phyloP scores from a whole-genome alignment of 2,888 invertebrate species.

The Atherix ibis region DNA sequence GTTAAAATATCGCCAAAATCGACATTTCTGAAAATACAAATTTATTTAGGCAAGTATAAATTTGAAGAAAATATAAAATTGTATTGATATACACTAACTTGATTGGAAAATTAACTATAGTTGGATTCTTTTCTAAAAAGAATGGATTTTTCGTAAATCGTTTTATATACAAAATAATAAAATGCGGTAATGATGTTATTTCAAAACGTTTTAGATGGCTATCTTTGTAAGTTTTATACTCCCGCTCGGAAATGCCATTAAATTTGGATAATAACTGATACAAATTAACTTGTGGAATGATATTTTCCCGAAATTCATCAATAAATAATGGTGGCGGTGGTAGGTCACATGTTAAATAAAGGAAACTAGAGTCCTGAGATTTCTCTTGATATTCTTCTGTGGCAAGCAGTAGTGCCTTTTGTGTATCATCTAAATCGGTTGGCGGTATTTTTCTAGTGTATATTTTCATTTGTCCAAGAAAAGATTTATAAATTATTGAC shows the following conservation, averaged over 20 bases:
- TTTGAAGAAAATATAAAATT: not conserved
- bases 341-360: constrained; percentile 93
- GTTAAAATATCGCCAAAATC: constrained; percentile 93
- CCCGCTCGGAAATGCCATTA: constrained; percentile 88
- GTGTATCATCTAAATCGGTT: constrained; percentile 77
- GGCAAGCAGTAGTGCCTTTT: constrained; percentile 58
- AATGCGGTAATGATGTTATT: constrained; percentile 83
- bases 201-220: constrained; percentile 95
- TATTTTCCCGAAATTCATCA: constrained; percentile 95
- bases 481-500: constrained; percentile 88
- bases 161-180: constrained; percentile 90
- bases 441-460: constrained; percentile 86
- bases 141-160: constrained; percentile 98
- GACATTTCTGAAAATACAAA: constrained; percentile 57
- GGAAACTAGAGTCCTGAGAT: constrained; percentile 80
- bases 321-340: constrained; percentile 95
- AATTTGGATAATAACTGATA: constrained; percentile 90
- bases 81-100: constrained; percentile 50
- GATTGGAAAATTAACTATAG: constrained; percentile 98
- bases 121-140: constrained; percentile 98
- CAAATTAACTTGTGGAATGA: constrained; percentile 95
- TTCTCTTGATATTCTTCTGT: constrained; percentile 80
- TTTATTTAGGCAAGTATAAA: not conserved
- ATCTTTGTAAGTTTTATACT: constrained; percentile 98
- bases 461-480: constrained; percentile 81